Base-by-base conservation (phyloP, 2,797 vertebrate genomes). In the Bufotes viridis region DNA sequence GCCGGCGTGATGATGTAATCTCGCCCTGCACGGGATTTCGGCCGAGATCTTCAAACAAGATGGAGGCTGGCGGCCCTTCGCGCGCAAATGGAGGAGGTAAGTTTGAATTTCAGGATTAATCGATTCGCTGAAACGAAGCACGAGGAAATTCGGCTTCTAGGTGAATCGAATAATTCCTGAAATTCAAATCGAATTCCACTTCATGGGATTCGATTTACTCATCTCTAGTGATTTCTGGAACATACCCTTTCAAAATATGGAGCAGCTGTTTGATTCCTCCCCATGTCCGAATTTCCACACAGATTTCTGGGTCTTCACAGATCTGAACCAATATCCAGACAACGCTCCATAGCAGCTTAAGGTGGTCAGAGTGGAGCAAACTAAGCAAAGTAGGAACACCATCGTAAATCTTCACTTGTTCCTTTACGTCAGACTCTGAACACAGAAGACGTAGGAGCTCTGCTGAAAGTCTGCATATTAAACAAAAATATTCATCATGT, bases 271-370 rank as follows among this genome's bases (percentile, higher is more conserved):
- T 97, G 91, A 97, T 95, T 22, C 96, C 97, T 0, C 97, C 97
- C 97, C 97, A 98, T 78, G 96, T 94, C 20, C 93, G 92, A 51
- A 99, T 97, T 94, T 97, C 97, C 0, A 92, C 90, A 29, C 96
- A 96, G 92, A 94, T 94, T 84, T 97, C 95, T 0, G 96, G 94
- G 60, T 98, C 97, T 93, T 98, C 95, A 8, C 97, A 98, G 69
- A 99, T 93, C 92, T 98, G 97, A 7, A 98, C 97, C 90, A 99
- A 94, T 87, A 98, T 94, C 97, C 98, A 98, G 80, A 96, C 93
- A 0, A 96, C 57, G 57, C 96, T 98, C 97, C 97, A 97, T 1
- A 98, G 94, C 89, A 99, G 95, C 92, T 96, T 96, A 81, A 97
- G 91, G 90, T 98, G 96, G 86, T 96, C 94, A 0, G 95, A 94